Conservation (phyloP, 2,888 invertebrate genomes). For the Tetramorium bicarinatum region DNA sequence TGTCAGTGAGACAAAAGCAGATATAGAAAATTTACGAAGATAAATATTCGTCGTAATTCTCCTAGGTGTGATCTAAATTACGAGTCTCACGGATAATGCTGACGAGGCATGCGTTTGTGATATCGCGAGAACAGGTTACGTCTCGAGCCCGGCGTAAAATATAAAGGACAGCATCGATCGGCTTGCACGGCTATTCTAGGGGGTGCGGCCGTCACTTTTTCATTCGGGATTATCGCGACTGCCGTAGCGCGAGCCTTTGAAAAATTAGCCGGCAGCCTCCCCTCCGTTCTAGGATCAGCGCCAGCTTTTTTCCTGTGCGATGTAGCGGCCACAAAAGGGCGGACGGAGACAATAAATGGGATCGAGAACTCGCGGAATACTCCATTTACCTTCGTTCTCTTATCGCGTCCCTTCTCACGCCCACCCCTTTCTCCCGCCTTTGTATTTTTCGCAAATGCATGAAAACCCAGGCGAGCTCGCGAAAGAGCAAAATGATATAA, state of each 20-base stretch:
- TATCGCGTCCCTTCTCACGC: constrained; percentile 7
- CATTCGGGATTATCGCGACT: constrained; percentile 66
- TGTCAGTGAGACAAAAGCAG: neutral
- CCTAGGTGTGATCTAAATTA: constrained; percentile 34
- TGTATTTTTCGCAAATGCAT: constrained; percentile 43
- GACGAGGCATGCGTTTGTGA: constrained; percentile 30
- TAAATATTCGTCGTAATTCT: constrained; percentile 12
- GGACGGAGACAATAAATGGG: constrained; percentile 60
- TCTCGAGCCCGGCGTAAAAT: constrained; percentile 47
- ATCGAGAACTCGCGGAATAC: constrained; percentile 50
- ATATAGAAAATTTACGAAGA: neutral
- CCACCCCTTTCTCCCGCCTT: neutral
- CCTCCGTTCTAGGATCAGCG: constrained; percentile 59
- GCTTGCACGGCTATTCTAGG: constrained; percentile 32
- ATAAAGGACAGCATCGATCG: constrained; percentile 62
- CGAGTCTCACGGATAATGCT: constrained; percentile 32
- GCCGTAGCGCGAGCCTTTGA: constrained; percentile 60
- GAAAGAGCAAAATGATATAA: neutral
- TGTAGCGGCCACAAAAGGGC: constrained; percentile 46
- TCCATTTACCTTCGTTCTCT: constrained; percentile 52
- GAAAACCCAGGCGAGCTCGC: neutral
- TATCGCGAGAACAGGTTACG: constrained; percentile 47
- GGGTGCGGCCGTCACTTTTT: constrained; percentile 58
- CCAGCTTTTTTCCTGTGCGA: constrained; percentile 45
- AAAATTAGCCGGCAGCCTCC: constrained; percentile 61